Conservation (phyloP, 1,140 invertebrate species). For the Battus philenor region DNA sequence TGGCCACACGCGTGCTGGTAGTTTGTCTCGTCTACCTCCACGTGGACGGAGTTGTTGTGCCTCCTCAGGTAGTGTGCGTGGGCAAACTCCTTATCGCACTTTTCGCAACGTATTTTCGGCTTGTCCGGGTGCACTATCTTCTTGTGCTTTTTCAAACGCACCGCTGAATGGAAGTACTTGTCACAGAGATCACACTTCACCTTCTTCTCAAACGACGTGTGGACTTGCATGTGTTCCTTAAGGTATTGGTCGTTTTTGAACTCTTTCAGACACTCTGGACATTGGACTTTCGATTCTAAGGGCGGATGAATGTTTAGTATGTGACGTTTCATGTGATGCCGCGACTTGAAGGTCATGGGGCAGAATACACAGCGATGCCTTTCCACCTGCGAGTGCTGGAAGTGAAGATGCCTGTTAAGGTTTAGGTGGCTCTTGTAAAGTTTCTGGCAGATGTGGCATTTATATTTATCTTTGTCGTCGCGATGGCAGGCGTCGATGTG, state of each 20-base stretch:
- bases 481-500: slow-evolving; percentile 51
- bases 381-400: slow-evolving; percentile 52
- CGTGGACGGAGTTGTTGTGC: slow-evolving; percentile 58
- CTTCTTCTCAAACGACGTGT: slow-evolving; percentile 53
- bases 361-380: slow-evolving; percentile 62
- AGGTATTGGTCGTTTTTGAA: slow-evolving; percentile 69
- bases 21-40: slow-evolving; percentile 53
- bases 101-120: slow-evolving; percentile 58
- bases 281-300: slow-evolving; percentile 62
- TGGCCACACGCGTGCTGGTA: slow-evolving; percentile 55
- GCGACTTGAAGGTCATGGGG: slow-evolving; percentile 58
- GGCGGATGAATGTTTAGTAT: slow-evolving; percentile 65
- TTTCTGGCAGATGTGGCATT: slow-evolving; percentile 60
- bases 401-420: slow-evolving; percentile 53
- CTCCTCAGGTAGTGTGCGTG: slow-evolving; percentile 57
- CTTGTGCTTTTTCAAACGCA: slow-evolving; percentile 65
- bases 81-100: slow-evolving; percentile 63
- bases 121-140: slow-evolving; percentile 64
- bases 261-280: slow-evolving; percentile 61
- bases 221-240: slow-evolving; percentile 65
- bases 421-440: slow-evolving; percentile 57
- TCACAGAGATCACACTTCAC: slow-evolving; percentile 64
- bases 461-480: slow-evolving; percentile 47
- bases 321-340: slow-evolving; percentile 62
- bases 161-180: slow-evolving; percentile 57